Evolutionary conservation across 2,113 vertebrate species (phyloP).

Genomic region (Corvus hawaiiensis): DNA sequence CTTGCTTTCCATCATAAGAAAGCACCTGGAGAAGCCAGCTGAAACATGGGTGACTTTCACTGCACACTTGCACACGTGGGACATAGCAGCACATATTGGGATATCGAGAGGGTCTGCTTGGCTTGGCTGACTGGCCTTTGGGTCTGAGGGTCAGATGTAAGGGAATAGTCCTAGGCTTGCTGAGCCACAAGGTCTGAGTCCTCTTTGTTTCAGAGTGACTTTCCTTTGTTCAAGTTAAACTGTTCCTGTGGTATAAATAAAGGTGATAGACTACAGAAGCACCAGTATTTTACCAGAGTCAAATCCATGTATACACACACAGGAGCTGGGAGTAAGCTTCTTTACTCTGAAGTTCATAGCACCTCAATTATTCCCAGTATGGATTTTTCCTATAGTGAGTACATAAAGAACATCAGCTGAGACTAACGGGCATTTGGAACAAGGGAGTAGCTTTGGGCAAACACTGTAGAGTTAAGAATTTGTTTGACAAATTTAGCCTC

Average conservation of each 20-base stretch:
- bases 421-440: background rate
- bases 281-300: background rate
- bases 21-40: background rate
- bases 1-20: background rate
- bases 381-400: background rate
- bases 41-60: background rate
- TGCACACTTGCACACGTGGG: background rate
- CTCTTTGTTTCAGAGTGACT: background rate
- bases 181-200: background rate
- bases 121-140: background rate
- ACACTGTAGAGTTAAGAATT: background rate
- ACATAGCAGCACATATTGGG: background rate
- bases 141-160: background rate
- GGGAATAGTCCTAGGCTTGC: background rate
- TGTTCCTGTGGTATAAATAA: background rate
- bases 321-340: background rate
- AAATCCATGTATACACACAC: background rate
- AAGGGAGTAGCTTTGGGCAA: background rate
- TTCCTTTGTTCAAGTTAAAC: background rate
- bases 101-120: background rate
- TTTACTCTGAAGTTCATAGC: background rate
- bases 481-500: constrained; percentile 11
- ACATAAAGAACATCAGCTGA: background rate
- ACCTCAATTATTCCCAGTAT: background rate
- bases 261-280: background rate